Percentiles rank a stretch among this genome's conserved stretches.
Conservation (phyloP, 1,140 invertebrate genomes). For the Rhyacophila brunnea region DNA sequence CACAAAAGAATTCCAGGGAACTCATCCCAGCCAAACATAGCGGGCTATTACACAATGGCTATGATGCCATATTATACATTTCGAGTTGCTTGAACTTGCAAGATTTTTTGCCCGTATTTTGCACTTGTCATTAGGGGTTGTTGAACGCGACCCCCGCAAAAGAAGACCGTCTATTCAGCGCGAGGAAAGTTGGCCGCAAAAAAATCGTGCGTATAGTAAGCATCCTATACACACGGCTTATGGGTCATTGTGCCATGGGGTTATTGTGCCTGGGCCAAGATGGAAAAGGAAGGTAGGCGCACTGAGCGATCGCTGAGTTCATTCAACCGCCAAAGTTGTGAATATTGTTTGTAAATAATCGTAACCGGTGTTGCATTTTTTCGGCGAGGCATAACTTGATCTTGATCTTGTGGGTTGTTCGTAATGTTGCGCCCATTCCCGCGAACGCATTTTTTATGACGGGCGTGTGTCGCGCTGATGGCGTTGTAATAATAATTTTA, state of each 20-base stretch:
- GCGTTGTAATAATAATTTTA: not conserved
- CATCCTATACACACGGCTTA: slow-evolving; percentile 1
- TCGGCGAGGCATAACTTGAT: not conserved
- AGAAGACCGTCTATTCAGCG: slow-evolving; percentile 7
- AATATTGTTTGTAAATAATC: slow-evolving; percentile 25
- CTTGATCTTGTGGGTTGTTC: slow-evolving; percentile 1
- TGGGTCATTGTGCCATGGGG: slow-evolving; percentile 34
- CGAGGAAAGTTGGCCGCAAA: slow-evolving; percentile 2
- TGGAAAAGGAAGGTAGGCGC: slow-evolving; percentile 1
- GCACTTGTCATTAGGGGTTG: slow-evolving; percentile 33
- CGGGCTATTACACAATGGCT: slow-evolving; percentile 10
- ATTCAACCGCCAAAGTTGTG: slow-evolving; percentile 30
- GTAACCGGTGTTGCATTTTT: slow-evolving; percentile 17
- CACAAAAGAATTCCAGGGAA: slow-evolving; percentile 10
- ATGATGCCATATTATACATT: not conserved
- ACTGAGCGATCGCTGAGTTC: slow-evolving; percentile 23
- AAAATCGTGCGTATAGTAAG: slow-evolving; percentile 9
- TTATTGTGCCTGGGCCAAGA: slow-evolving; percentile 25
- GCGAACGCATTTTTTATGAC: too few relatives aligned
- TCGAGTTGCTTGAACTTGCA: slow-evolving; percentile 31
- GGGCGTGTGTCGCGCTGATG: too few relatives aligned
- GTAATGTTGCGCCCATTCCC: not conserved
- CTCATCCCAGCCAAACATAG: slow-evolving; percentile 2
- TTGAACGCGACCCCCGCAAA: slow-evolving; percentile 28
- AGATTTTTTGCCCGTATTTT: slow-evolving; percentile 27